phyloP scores from a whole-genome alignment of 2,113 vertebrate genomes.

The Notechis scutatus region DNA sequence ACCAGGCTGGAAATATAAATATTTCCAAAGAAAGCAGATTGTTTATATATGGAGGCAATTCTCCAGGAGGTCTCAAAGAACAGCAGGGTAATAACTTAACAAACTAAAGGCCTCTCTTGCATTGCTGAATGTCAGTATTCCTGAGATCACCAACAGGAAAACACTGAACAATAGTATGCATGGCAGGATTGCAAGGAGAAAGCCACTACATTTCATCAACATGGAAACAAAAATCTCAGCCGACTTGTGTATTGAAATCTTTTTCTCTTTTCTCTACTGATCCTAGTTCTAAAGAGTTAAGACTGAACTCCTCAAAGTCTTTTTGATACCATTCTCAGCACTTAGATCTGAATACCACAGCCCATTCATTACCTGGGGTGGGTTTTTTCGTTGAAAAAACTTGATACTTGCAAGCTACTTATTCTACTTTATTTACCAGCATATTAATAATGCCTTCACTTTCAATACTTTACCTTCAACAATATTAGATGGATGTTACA shows the following conservation, averaged over 20 bases:
- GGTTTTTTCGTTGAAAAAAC: background rate
- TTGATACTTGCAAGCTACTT: background rate
- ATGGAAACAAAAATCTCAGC: background rate
- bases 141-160: background rate
- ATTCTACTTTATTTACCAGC: background rate
- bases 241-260: background rate
- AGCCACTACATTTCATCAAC: background rate
- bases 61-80: background rate
- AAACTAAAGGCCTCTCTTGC: background rate
- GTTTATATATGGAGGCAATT: background rate
- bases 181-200: background rate
- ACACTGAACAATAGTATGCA: background rate
- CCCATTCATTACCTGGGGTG: background rate
- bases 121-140: background rate
- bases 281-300: background rate
- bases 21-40: background rate
- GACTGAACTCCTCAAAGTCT: background rate
- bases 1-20: background rate
- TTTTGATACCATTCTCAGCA: background rate
- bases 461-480: background rate
- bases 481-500: background rate
- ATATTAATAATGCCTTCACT: background rate
- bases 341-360: background rate
- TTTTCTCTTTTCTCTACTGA: background rate
- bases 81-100: background rate